These are phyloP conservation scores for Plagiodera versicolora DNA, from an alignment of 2,888 invertebrate genomes.

Conservation along the genomic window DNA sequence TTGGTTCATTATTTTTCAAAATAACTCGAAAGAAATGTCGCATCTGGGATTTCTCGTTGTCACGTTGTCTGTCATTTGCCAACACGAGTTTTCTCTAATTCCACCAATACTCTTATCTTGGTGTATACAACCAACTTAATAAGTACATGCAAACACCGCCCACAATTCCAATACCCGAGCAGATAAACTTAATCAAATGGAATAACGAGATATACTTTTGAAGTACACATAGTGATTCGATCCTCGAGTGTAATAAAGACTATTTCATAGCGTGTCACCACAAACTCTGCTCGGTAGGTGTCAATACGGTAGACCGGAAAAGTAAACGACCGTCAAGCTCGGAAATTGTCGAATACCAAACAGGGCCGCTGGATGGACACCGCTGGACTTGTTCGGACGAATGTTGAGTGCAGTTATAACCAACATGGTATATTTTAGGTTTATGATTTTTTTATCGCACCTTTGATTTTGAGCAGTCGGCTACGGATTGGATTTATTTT, in stretches of 20 bases:
- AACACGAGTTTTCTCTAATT: too few relatives aligned
- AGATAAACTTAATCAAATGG: constrained; percentile 37
- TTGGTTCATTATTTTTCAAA: too few relatives aligned
- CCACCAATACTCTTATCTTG: too few relatives aligned
- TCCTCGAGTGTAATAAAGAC: constrained; percentile 53
- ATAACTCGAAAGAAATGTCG: too few relatives aligned
- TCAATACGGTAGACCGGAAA: constrained; percentile 45
- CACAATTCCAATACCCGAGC: constrained; percentile 24
- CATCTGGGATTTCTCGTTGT: too few relatives aligned
- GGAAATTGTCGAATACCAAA: constrained; percentile 22
- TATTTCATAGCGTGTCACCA: constrained; percentile 56
- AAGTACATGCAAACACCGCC: constrained; percentile 44
- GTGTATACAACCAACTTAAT: constrained; percentile 33
- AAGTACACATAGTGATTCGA: constrained; percentile 50
- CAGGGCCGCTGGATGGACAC: constrained; percentile 42
- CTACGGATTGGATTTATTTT: constrained; percentile 14
- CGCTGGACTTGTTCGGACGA: constrained; percentile 51
- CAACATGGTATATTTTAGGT: constrained; percentile 52
- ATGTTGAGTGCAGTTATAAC: constrained; percentile 52
- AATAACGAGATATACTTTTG: constrained; percentile 40
- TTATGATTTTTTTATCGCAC: constrained; percentile 52
- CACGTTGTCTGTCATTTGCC: too few relatives aligned
- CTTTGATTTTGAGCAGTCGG: constrained; percentile 31
- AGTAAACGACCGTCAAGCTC: constrained; percentile 26
- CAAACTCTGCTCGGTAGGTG: constrained; percentile 54